Evolutionary conservation across 2,888 invertebrate species (phyloP), one percentile per base, ranked within the genome.

Genomic region (Hypomecis punctinalis): DNA sequence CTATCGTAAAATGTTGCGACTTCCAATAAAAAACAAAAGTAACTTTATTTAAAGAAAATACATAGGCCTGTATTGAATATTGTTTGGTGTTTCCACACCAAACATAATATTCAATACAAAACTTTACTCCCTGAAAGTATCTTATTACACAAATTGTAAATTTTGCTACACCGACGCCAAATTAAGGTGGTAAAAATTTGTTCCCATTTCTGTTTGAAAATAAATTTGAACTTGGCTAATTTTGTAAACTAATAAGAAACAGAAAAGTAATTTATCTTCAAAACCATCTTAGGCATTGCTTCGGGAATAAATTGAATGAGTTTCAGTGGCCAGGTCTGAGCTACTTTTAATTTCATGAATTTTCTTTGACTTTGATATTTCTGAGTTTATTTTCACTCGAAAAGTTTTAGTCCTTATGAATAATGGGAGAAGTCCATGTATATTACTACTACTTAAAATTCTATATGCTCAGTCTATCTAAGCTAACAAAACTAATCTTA

Each of bases 141-240:
- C n/a, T n/a, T n/a, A n/a, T n/a, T n/a, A n/a, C n/a, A 23, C 23
- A 23, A 23, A 40, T 40, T 40, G 40, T 40, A 40, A 8, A 23
- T 47, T 33, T 11, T 43, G 5, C 6, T 5, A 11, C 2, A 43
- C 5, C n/a, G 11, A 11, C 11, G 5, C 11, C n/a, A 43, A 43
- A 43, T 43, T 3, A 36, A n/a, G 36, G n/a, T 36, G 10, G 36
- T 48, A 36, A n/a, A 36, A 42, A 11, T 33, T n/a, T 43, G 7
- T 8, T 0, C 36, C 7, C 23, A 48, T n/a, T 52, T 23, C 45
- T 13, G n/a, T 37, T 7, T 10, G n/a, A 33, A 39, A 46, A 46
- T 40, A 39, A 52, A 52, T 52, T 52, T 23, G 11, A 60, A 52
- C 39, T 52, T 56, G 66, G 66, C 68, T 60, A 75, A 46, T 52